A percentile compares a stretch with the other conserved stretches of the same genome.
Evolutionary conservation across 2,888 invertebrate genomes (phyloP).

Genomic region (Ectemnius lituratus): DNA sequence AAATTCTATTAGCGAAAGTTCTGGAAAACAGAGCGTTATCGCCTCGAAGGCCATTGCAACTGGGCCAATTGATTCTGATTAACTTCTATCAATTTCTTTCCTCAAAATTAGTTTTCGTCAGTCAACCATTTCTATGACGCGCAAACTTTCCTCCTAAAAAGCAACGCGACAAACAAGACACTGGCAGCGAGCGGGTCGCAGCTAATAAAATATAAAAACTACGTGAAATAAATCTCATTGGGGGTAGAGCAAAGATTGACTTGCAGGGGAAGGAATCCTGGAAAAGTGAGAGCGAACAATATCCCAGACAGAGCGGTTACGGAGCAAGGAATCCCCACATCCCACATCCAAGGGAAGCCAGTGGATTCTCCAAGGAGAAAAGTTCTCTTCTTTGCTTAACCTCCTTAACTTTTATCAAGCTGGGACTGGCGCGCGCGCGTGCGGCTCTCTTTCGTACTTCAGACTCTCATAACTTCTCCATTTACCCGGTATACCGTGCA

Average conservation of each 20-base stretch:
- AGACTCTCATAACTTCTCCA: constrained; percentile 44
- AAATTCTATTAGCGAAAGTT: too few relatives aligned
- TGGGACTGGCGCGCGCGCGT: background rate
- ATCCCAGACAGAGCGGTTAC: constrained; percentile 17
- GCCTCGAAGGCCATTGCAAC: too few relatives aligned
- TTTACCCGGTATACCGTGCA: constrained; percentile 36
- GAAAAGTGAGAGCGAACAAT: constrained; percentile 14
- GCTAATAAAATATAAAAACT: constrained; percentile 26
- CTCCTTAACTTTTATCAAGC: constrained; percentile 53
- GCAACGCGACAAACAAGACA: constrained; percentile 11
- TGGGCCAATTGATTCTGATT: too few relatives aligned
- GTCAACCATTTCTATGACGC: too few relatives aligned
- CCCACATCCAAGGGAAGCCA: constrained; percentile 9
- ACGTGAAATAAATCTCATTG: constrained; percentile 38
- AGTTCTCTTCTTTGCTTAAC: constrained; percentile 51
- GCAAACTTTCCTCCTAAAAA: background rate
- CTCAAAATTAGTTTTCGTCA: too few relatives aligned
- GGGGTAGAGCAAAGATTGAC: background rate
- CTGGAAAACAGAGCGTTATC: too few relatives aligned
- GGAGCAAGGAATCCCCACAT: too few relatives aligned
- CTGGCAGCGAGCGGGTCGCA: background rate
- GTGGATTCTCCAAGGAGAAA: constrained; percentile 42
- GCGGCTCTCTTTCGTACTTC: constrained; percentile 32
- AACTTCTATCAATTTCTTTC: too few relatives aligned
- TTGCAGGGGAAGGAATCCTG: background rate